Conservation (phyloP, 2,888 invertebrate genomes). For the Malthinus flaveolus region DNA sequence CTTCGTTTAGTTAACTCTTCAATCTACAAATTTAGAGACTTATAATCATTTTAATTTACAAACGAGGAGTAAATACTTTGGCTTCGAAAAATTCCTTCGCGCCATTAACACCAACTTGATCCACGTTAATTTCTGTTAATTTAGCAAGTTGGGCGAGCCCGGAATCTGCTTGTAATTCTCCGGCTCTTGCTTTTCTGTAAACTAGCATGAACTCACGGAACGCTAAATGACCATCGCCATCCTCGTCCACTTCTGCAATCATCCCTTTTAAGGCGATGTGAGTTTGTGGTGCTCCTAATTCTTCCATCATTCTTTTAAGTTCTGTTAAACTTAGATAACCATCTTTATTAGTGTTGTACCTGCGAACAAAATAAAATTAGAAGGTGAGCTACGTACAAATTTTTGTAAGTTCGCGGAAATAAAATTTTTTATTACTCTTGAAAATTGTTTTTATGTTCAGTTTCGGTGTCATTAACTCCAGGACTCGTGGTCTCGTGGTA, state of each 20-base stretch:
- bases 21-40: constrained; percentile 60
- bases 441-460: too few species aligned
- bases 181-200: constrained; percentile 87
- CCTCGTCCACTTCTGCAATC: constrained; percentile 91
- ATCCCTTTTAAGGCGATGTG: constrained; percentile 92
- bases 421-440: too few species aligned
- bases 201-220: constrained; percentile 87
- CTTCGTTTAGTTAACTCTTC: constrained; percentile 79
- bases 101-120: constrained; percentile 91
- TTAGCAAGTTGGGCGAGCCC: constrained; percentile 85
- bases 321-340: constrained; percentile 88
- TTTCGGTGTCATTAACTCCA: too few species aligned
- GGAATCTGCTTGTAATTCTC: constrained; percentile 84
- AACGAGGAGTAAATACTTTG: constrained; percentile 63
- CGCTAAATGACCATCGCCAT: constrained; percentile 82
- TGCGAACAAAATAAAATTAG: constrained; percentile 54
- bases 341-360: constrained; percentile 88
- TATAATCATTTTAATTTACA: not conserved
- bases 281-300: constrained; percentile 92
- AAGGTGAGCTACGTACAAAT: too few species aligned
- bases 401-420: too few species aligned
- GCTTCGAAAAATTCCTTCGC: constrained; percentile 96
- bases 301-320: constrained; percentile 96
- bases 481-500: too few species aligned
- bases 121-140: constrained; percentile 89